Evolutionary conservation across 2,888 invertebrate species (phyloP), one percentile per base, ranked within the genome.

Genomic region (Lycocerus yunnanus): DNA sequence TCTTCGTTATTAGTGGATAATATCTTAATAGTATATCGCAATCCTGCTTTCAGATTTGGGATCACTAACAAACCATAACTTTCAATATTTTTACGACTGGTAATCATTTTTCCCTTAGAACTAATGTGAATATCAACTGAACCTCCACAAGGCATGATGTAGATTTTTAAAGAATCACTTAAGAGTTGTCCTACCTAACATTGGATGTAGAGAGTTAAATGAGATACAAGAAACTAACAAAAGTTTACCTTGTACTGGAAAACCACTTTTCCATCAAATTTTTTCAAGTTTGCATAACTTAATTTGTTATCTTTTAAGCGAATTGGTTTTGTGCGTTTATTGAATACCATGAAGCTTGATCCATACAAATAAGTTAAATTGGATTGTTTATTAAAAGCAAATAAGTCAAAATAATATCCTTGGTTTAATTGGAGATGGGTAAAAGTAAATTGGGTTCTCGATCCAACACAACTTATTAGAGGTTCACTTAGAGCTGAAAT

Each of bases 141-240:
- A 80, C 87, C 90, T 2, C 90, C 90, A 79, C 91, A 91, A 0
- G 91, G 90, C 81, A 90, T 85, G 4, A 91, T 84, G 67, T 89
- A 87, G 69, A 90, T 86, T 71, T 85, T 83, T 58, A 86, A 77
- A 9, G 81, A 76, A 67, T 80, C 80, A 11, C 81, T 80, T 8
- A 79, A 68, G 13, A 80, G 80, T 77, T 79, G 82, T 27, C 82
- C 82, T 8, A 83, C 81, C 85, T 85, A 69, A 67, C 81, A 80
- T 43, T n/a, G 3, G n/a, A 6, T n/a, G 6, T 66, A 15, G 2
- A 5, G 10, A 43, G 1, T 43, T 43, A 43, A 8, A n/a, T n/a
- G 8, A n/a, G 2, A n/a, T 43, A n/a, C 6, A n/a, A n/a, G 11
- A 63, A 18, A n/a, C 13, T 6, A 6, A 1, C 1, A 43, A 43